Evolutionary conservation across 2,888 invertebrate species (phyloP).

Genomic region (Limnephilus lunatus): DNA sequence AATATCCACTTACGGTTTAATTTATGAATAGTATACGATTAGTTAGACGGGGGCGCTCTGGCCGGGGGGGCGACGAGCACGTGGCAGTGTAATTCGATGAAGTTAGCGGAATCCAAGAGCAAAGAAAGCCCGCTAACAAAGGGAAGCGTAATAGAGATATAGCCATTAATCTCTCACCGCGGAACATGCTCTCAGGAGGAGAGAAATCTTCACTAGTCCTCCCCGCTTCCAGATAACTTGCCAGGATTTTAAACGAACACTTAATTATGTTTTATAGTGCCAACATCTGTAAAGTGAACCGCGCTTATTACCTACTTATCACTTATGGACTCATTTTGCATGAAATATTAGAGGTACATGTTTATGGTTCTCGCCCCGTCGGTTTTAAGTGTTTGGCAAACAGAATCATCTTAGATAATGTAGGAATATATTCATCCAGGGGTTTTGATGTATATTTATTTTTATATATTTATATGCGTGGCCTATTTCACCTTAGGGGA

Average conservation of each 20-base stretch:
- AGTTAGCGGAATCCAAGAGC: not conserved
- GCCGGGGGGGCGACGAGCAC: not conserved
- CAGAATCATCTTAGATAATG: not conserved
- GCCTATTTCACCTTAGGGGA: too few relatives aligned
- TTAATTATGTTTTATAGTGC: not conserved
- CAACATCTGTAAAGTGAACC: not conserved
- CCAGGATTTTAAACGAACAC: not conserved
- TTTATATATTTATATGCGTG: too few relatives aligned
- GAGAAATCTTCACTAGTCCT: not conserved
- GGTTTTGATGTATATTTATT: too few relatives aligned
- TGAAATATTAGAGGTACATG: not conserved
- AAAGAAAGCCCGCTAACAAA: not conserved
- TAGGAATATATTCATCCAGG: too few relatives aligned
- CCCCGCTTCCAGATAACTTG: not conserved
- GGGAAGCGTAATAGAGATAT: constrained; percentile 2
- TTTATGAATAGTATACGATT: not conserved
- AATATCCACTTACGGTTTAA: not conserved
- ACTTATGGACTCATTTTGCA: not conserved
- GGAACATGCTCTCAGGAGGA: not conserved
- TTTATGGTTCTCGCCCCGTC: not conserved
- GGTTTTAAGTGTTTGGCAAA: not conserved
- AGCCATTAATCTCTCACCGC: not conserved
- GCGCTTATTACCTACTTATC: not conserved
- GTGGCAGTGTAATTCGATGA: not conserved
- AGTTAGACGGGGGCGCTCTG: not conserved